A percentile compares a stretch with the other conserved stretches of the same genome.
Evolutionary conservation across 2,797 vertebrate species (phyloP).

Genomic region (Anomalospiza imberbis): DNA sequence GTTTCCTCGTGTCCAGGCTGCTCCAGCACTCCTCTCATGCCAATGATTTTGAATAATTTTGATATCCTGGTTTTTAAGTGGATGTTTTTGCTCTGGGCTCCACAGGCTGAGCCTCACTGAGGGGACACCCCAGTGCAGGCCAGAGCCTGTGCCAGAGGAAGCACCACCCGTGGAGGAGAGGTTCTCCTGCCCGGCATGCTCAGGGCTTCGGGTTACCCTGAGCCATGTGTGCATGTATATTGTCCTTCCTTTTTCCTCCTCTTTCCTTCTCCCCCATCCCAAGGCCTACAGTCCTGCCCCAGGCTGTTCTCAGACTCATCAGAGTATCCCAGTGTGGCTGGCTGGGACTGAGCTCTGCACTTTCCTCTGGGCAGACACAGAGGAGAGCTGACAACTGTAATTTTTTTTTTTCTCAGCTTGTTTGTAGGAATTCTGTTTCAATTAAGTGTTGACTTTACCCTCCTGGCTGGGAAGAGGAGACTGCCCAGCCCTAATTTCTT

Average conservation of each 20-base stretch:
- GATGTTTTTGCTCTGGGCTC: background rate
- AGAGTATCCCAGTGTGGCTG: background rate
- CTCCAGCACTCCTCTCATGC: background rate
- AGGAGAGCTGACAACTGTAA: background rate
- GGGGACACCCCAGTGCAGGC: background rate
- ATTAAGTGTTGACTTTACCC: background rate
- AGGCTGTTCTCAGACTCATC: background rate
- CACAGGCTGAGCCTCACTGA: accelerated
- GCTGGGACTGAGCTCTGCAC: background rate
- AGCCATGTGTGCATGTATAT: background rate
- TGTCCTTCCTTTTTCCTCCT: background rate
- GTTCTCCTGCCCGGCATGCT: background rate
- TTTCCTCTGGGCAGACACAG: background rate
- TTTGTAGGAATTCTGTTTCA: background rate
- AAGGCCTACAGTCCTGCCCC: background rate
- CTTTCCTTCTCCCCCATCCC: background rate
- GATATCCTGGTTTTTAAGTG: background rate
- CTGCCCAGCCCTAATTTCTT: background rate
- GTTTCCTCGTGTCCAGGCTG: background rate
- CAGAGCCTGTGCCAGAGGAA: background rate
- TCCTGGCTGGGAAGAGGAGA: background rate
- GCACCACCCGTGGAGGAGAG: accelerated
- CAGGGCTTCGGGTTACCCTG: background rate
- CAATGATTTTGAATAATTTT: accelerated
- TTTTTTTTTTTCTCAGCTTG: background rate